Percentiles rank a stretch among this genome's conserved stretches.
Evolutionary conservation across 2,797 vertebrate species (phyloP).

Genomic region (Sebastes reedi): DNA sequence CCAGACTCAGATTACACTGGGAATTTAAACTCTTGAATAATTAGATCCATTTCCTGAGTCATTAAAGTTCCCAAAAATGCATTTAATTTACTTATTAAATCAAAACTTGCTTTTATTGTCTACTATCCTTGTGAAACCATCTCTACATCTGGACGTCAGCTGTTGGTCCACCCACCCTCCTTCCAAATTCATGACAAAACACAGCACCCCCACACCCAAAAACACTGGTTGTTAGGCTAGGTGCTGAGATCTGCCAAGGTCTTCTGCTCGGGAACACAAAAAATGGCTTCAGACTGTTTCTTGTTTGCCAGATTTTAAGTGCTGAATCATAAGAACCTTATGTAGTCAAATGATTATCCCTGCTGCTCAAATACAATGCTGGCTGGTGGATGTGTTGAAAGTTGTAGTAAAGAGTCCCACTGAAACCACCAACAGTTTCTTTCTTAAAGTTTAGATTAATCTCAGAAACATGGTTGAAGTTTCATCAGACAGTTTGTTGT

Average conservation of each 20-base stretch:
- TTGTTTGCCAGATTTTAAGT: not conserved
- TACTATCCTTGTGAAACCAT: conserved; percentile 23
- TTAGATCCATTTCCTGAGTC: conserved; percentile 29
- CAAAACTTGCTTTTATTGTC: conserved; percentile 2
- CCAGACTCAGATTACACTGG: conserved; percentile 36
- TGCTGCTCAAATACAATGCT: not conserved
- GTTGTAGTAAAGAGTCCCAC: not conserved
- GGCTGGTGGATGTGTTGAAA: not conserved
- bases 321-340: not conserved
- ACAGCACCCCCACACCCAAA: conserved; percentile 60
- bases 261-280: not conserved
- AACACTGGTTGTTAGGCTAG: conserved; percentile 44
- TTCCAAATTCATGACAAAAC: conserved; percentile 45
- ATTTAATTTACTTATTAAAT: not conserved
- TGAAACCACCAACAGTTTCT: not conserved
- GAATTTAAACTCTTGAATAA: conserved; percentile 31
- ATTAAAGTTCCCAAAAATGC: conserved; percentile 3
- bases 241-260: conserved; percentile 39
- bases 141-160: conserved; percentile 75
- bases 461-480: not conserved
- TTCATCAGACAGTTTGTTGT: not conserved
- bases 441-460: not conserved
- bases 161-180: conserved; percentile 57
- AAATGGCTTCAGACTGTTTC: not conserved
- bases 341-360: not conserved